These are phyloP conservation scores for Limnephilus auricula DNA, from an alignment of 2,888 invertebrate genomes.

Conservation along the genomic window DNA sequence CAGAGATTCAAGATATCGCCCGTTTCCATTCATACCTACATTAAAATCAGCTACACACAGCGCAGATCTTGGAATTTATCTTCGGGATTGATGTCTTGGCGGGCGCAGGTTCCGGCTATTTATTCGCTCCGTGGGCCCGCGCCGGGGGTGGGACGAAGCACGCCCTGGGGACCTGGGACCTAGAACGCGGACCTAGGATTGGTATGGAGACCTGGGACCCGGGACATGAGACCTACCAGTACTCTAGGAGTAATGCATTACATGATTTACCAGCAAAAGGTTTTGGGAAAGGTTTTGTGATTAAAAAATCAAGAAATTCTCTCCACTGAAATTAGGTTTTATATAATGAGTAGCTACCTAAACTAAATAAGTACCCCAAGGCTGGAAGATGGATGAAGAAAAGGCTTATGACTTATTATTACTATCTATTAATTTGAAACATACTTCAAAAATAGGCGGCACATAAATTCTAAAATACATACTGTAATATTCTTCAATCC, in stretches of 20 bases:
- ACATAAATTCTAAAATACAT: not conserved
- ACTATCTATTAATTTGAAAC: too few species aligned
- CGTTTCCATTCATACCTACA: not conserved
- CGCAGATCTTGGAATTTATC: slow-evolving; percentile 56
- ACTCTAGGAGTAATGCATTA: not conserved
- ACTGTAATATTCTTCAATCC: too few species aligned
- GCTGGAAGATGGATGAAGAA: not conserved
- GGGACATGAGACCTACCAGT: not conserved
- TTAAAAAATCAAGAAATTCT: not conserved
- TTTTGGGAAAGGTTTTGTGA: too few species aligned
- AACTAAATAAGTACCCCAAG: not conserved
- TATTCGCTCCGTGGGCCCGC: slow-evolving; percentile 46
- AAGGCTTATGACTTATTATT: not conserved
- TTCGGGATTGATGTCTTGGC: slow-evolving; percentile 60
- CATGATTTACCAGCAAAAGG: slow-evolving; percentile 11
- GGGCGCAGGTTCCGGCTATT: slow-evolving; percentile 53
- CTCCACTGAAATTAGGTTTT: not conserved
- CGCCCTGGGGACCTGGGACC: not conserved
- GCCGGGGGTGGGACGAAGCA: not conserved
- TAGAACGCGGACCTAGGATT: not conserved
- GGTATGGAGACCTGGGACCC: not conserved
- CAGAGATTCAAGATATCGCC: not conserved
- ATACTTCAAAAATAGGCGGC: not conserved
- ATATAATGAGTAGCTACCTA: not conserved
- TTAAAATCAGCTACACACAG: not conserved